Evolutionary conservation across 2,888 invertebrate genomes (phyloP), one percentile per base, ranked within the genome.

Genomic region (Yponomeuta malinellus): DNA sequence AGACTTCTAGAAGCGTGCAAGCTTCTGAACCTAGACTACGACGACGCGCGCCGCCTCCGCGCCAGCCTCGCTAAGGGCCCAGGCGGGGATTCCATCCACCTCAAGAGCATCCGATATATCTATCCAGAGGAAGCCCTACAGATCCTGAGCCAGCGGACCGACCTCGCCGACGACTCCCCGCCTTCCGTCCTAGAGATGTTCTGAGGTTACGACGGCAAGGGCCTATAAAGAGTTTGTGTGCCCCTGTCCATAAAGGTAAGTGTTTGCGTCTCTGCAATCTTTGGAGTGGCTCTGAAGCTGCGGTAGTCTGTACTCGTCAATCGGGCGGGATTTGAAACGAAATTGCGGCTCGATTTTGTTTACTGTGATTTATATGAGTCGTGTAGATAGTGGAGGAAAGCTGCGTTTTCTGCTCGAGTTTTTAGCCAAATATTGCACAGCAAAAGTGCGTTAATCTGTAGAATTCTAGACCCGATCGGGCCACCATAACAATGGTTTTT

Each of bases 1-100:
- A 97, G 97, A 78, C 89, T 96, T 63, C 89, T 94, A 73, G 97
- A 97, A 82, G 94, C 96, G 0, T 96, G 96, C 81, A 93, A 93
- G 75, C 88, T 98, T 64, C 87, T 98, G 63, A 96, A 95, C 77
- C 87, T 97, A 77, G 94, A 95, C 67, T 93, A 95, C 77, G 97
- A 97, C 0, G 96, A 96, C 63, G 97, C 97, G 0, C 90, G 97
- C 68, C 90, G 97, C 3, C 88, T 98, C 23, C 93, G 95, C 63
- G 94, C 96, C 73, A 92, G 94, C 0, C 81, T 98, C 0, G 52
- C 75, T 0, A 87, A 85, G n/a, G 37, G 64, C 31, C 48, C 66
- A 1, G 48, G 33, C 52, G 80, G 79, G 2, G 76, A 82, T 29
- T 2, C 64, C n/a, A 15, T 63, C 15, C n/a, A 69, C 48, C 33